phyloP scores from a whole-genome alignment of 1,140 invertebrate species.

The Drosophila subobscura region DNA sequence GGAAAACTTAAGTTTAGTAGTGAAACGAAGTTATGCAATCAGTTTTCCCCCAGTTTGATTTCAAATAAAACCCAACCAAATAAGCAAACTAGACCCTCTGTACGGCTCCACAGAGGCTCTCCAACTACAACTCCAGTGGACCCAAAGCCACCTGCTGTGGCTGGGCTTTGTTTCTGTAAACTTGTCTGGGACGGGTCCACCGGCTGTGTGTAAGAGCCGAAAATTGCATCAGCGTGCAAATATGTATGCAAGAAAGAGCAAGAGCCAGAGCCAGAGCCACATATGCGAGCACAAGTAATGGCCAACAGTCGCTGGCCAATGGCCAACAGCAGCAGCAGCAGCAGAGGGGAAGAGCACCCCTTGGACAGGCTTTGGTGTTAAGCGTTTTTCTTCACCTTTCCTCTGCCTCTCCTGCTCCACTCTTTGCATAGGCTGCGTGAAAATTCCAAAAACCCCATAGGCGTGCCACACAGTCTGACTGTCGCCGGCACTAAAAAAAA shows the following conservation, averaged over 20 bases:
- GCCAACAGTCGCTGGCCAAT: constrained; percentile 13
- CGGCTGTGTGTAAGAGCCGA: background rate
- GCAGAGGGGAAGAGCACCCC: no score
- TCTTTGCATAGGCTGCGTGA: constrained; percentile 41
- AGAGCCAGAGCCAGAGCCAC: constrained; percentile 9
- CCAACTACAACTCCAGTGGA: constrained; percentile 14
- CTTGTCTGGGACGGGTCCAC: constrained; percentile 15
- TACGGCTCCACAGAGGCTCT: background rate
- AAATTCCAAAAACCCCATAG: constrained; percentile 41
- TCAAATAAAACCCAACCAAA: constrained; percentile 37
- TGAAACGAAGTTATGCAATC: constrained; percentile 29
- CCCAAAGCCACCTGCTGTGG: constrained; percentile 40
- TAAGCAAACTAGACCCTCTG: constrained; percentile 28
- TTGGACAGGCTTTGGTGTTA: constrained; percentile 49
- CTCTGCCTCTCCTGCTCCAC: no score
- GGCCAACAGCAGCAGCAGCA: constrained; percentile 5
- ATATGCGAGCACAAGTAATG: constrained; percentile 23
- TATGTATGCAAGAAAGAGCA: constrained; percentile 34
- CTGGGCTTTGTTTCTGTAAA: constrained; percentile 32
- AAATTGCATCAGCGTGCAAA: constrained; percentile 70
- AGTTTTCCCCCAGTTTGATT: constrained; percentile 9
- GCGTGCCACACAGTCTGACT: constrained; percentile 12
- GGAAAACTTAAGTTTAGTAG: background rate
- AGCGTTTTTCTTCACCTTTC: constrained; percentile 30
- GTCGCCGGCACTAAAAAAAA: constrained; percentile 23